Evolutionary conservation across 2,888 invertebrate species (phyloP).

Genomic region (Callinectes sapidus): DNA sequence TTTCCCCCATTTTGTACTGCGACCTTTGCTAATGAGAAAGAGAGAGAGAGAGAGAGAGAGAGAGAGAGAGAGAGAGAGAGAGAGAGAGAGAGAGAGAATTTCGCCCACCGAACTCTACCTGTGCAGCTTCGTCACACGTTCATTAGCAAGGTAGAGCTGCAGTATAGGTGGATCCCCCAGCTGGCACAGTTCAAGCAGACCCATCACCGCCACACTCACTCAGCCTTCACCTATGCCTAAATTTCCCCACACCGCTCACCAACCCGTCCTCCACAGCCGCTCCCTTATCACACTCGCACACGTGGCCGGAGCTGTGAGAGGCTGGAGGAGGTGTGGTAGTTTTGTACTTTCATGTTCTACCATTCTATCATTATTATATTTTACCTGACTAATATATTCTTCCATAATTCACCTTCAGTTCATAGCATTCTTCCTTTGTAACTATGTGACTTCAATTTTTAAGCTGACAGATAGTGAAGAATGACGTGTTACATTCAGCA

Average conservation of each 20-base stretch:
- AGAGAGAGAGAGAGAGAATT: neutral
- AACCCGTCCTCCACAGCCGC: neutral
- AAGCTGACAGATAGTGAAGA: too few relatives aligned
- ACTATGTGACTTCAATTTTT: too few relatives aligned
- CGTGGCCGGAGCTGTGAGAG: neutral
- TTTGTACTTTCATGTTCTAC: neutral
- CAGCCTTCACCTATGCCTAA: neutral
- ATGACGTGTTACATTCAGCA: too few relatives aligned
- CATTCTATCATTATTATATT: too few relatives aligned
- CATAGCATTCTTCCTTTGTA: too few relatives aligned
- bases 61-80: constrained; percentile 37
- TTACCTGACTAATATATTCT: too few relatives aligned
- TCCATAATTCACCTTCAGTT: too few relatives aligned
- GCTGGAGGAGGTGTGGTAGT: neutral
- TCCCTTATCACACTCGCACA: neutral
- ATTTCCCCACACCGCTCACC: neutral
- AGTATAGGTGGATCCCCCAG: neutral
- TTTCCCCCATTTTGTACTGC: neutral
- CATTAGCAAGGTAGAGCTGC: neutral
- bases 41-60: constrained; percentile 37
- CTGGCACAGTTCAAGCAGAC: neutral
- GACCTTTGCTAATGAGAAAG: neutral
- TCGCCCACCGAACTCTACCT: too few relatives aligned
- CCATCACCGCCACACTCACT: neutral
- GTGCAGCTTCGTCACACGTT: neutral